Evolutionary conservation across 2,888 invertebrate species (phyloP), one percentile per base, ranked within the genome.

Genomic region (Drosophila prostipennis): DNA sequence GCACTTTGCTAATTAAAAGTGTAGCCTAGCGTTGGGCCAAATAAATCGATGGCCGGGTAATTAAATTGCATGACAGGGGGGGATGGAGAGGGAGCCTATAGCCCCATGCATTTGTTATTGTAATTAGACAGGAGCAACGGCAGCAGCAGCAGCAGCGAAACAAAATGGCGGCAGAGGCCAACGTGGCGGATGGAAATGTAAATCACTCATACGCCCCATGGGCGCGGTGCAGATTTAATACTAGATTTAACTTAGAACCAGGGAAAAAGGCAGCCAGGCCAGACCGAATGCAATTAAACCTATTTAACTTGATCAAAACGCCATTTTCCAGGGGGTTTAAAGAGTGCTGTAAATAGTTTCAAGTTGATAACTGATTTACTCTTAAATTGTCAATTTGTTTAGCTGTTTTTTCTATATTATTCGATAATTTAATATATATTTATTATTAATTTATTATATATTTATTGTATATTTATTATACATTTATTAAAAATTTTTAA

Each of bases 21-120:
- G 80, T 74, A 84, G 83, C 83, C 67, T 69, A 81, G 59, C 75
- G 72, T 71, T 72, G 78, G 73, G 76, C 63, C 72, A 76, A 87
- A 81, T 81, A 84, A 87, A 88, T 87, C 87, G 85, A 87, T 87
- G 82, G 60, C 76, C 69, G 78, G 83, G 82, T 88, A 87, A 87
- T 87, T 87, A 88, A 86, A 87, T 79, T 87, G 87, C 78, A 75
- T 81, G 83, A 80, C 76, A 78, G 26, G 26, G 19, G 1, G 19
- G 19, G 19, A 19, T 19, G 19, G 19, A 23, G 43, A 42, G n/a
- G 26, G 11, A 6, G 34, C 36, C 45, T 14, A 48, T 48, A 11
- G 34, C 3, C 3, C 64, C 36, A 55, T 80, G 76, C 76, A 77
- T 79, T 80, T 68, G 71, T 73, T 84, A 79, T 84, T 79, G 80